Base-by-base conservation (phyloP, 2,888 invertebrate species). In the Drosophila infuscata region DNA sequence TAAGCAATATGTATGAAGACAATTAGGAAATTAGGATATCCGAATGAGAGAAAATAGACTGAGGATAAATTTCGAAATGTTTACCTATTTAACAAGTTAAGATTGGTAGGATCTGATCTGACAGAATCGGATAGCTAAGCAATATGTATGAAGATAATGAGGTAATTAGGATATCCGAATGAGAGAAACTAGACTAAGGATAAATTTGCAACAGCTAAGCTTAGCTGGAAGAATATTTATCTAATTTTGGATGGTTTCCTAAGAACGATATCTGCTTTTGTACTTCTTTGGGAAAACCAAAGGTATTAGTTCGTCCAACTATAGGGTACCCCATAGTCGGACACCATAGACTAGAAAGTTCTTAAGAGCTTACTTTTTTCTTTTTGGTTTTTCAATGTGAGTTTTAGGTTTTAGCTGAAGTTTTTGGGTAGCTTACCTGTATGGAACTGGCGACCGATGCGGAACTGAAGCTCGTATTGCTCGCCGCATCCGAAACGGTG, bases 381-480 rank as follows among this genome's bases (percentile, higher is more conserved):
- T 36, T 69, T 41, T 41, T 35, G n/a, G n/a, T 29, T 12, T 52
- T 73, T 63, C 59, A 67, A 62, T 57, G 68, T 32, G 60, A 60
- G 52, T 58, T 64, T 78, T 41, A 25, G 38, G 51, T 75, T 70
- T 58, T 43, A 51, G 60, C 54, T 66, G 49, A 30, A 46, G 30
- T 36, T 65, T 64, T 57, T 48, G 30, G 61, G n/a, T 46, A 41
- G 62, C 92, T 91, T 87, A 93, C 93, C 93, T 93, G 93, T 79
- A 93, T 92, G 70, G 93, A 93, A 68, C 93, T 93, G 75, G 93
- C 92, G 62, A 93, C 92, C n/a, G 93, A 93, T 57, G 93, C 93
- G 70, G 93, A 93, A 81, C 93, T 93, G 77, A 93, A 93, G 81
- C 93, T 93, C 63, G 91, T 91, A 80, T 92, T 93, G 86, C 92